Evolutionary conservation across 2,797 vertebrate species (phyloP), one percentile per base, ranked within the genome.

Genomic region (Brachymystax lenok): DNA sequence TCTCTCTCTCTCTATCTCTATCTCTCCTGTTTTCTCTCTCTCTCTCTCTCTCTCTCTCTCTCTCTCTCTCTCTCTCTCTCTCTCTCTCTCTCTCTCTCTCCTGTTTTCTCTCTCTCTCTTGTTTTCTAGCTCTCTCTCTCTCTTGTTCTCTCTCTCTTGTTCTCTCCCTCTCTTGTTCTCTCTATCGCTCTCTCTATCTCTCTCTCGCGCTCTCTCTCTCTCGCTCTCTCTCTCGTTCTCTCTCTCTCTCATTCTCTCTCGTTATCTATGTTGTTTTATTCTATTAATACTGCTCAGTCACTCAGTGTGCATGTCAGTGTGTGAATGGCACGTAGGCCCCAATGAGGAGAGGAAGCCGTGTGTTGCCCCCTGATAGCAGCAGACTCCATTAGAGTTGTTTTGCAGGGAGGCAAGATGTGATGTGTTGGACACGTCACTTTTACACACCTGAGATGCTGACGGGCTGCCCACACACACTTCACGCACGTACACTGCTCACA

Each of bases 371-470:
- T 71, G 72, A 61, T 74, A 73, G 74, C 74, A 77, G 10, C 10
- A 46, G 40, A 46, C 40, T 46, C 40, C 10, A 85, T 88, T 80
- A 86, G 80, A 80, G 28, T 69, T 7, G 63, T 74, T 74, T 59
- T 79, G 77, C 67, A 72, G 30, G 75, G 73, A 77, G 73, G 54
- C 14, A 74, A 79, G 77, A 74, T 46, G 68, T 74, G 79, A 82
- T 85, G 76, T 78, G 77, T n/a, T 73, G 10, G 40, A 13, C 77
- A 74, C 50, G 71, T 84, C 84, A 79, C 81, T 81, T 83, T 83
- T 73, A 74, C 40, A 46, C 40, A 46, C 56, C 59, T 74, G 28
- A 28, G 27, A n/a, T 66, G 33, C 14, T 70, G 24, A 54, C 30
- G 24, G 10, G 40, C 79, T 12, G 8, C 51, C 21, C 51, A 24